phyloP scores from a whole-genome alignment of 2,888 invertebrate genomes.

The Xanthia togata region DNA sequence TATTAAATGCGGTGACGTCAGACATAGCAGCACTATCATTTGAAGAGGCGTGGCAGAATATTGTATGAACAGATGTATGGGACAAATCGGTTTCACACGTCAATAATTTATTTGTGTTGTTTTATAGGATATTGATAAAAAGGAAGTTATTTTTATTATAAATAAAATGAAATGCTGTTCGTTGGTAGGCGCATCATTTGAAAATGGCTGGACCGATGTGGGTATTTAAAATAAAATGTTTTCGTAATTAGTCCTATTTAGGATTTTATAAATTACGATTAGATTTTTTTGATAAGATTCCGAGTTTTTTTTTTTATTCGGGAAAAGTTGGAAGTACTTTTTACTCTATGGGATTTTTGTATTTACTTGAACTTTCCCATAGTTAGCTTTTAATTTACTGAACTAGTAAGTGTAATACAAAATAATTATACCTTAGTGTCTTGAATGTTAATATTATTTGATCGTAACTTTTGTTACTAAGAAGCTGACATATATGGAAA shows the following conservation, averaged over 20 bases:
- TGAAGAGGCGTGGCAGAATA: constrained; percentile 51
- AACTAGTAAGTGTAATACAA: neutral
- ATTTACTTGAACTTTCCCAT: neutral
- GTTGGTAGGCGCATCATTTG: neutral
- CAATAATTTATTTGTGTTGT: constrained; percentile 30
- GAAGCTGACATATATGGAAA: neutral
- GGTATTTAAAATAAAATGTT: too few relatives aligned
- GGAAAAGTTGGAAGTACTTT: neutral
- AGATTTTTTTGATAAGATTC: too few relatives aligned
- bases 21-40: constrained; percentile 40
- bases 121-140: neutral
- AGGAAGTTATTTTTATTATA: neutral
- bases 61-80: constrained; percentile 40
- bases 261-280: too few relatives aligned
- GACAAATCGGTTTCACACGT: constrained; percentile 43
- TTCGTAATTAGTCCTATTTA: too few relatives aligned
- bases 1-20: constrained; percentile 37
- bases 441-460: neutral
- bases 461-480: neutral
- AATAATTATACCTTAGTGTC: neutral
- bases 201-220: neutral
- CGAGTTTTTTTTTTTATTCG: too few relatives aligned
- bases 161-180: neutral
- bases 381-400: neutral
- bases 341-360: neutral